Evolutionary conservation across 35 echinoderm and acorn worm genomes (phyloP).

Genomic region (Heliocidaris tuberculata): DNA sequence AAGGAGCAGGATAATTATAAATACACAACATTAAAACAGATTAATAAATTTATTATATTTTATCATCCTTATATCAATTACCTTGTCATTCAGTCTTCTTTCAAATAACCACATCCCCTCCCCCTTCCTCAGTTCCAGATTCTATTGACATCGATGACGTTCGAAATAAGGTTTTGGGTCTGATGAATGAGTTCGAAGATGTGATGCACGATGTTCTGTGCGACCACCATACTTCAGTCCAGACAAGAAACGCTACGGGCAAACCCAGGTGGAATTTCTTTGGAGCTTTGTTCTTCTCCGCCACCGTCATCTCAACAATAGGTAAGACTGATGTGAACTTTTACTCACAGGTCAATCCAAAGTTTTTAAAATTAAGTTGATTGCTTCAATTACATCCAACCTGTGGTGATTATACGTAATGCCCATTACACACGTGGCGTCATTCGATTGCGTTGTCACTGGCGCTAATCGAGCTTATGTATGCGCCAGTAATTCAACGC

Average conservation of each 20-base stretch:
- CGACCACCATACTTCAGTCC: background rate
- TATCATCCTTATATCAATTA: too few relatives aligned
- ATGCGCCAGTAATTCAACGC: too few relatives aligned
- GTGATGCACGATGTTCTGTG: background rate
- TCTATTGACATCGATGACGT: background rate
- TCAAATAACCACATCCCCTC: background rate
- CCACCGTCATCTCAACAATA: constrained; percentile 58
- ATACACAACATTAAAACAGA: too few relatives aligned
- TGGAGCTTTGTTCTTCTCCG: constrained; percentile 61
- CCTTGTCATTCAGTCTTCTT: too few relatives aligned
- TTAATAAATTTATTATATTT: too few relatives aligned
- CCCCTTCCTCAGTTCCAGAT: background rate
- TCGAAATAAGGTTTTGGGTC: background rate
- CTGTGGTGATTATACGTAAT: too few relatives aligned
- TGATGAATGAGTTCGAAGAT: constrained; percentile 5
- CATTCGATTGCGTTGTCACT: too few relatives aligned
- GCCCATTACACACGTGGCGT: too few relatives aligned
- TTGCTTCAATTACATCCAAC: too few relatives aligned
- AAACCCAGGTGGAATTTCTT: constrained; percentile 60
- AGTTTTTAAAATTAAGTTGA: too few relatives aligned
- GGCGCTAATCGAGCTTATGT: too few relatives aligned
- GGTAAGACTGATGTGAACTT: constrained; percentile 21
- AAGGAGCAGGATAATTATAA: too few relatives aligned
- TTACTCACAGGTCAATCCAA: background rate
- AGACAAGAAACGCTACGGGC: background rate